Conservation (phyloP, 2,113 vertebrate genomes). For the Elgaria multicarinata region DNA sequence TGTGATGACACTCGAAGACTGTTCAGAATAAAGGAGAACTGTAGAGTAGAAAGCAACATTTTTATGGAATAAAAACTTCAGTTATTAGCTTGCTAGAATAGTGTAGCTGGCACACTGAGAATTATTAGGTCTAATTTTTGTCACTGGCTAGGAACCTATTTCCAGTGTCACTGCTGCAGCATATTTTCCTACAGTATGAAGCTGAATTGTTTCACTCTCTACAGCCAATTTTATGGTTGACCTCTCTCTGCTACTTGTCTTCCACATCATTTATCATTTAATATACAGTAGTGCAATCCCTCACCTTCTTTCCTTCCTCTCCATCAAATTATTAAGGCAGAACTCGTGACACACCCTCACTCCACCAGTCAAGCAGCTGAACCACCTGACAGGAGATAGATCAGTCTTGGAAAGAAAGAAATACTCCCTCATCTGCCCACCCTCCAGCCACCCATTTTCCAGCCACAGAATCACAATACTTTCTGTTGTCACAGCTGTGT, state of each 20-base stretch:
- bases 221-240: neutral
- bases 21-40: neutral
- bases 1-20: no score
- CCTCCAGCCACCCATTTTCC: no score
- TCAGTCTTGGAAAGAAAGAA: neutral
- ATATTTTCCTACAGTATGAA: constrained; percentile 8
- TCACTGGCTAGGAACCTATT: neutral
- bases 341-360: neutral
- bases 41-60: neutral
- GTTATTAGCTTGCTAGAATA: neutral
- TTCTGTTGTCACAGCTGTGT: neutral
- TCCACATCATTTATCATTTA: constrained; percentile 29
- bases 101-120: neutral
- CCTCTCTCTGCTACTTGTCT: neutral
- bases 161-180: neutral
- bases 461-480: neutral
- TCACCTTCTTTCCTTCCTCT: neutral
- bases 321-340: constrained; percentile 8
- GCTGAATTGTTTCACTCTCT: constrained; percentile 11
- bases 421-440: neutral
- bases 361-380: neutral
- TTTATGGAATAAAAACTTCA: constrained; percentile 6
- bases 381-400: constrained; percentile 12
- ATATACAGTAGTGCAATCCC: neutral
- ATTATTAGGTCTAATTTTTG: constrained; percentile 36